A percentile compares a stretch with the other conserved stretches of the same genome.
phyloP scores from a whole-genome alignment of 2,113 vertebrate genomes.

The Rhinichthys klamathensis region DNA sequence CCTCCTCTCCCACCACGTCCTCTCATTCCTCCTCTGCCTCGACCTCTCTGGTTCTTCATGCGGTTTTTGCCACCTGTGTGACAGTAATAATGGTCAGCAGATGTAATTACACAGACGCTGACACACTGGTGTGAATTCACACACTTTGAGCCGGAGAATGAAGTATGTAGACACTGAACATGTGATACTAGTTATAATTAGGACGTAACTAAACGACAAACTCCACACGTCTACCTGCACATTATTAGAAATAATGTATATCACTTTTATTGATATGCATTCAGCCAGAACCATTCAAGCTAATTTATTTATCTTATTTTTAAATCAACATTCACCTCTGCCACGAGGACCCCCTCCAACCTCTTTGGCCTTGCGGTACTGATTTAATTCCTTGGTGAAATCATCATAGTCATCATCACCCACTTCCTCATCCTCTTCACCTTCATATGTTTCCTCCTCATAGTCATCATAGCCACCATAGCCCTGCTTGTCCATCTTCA shows the following conservation, averaged over 20 bases:
- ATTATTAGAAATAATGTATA: not conserved
- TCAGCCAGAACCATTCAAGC: not conserved
- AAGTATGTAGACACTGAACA: not conserved
- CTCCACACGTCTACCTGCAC: not conserved
- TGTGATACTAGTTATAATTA: not conserved
- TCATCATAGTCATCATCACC: constrained; percentile 89
- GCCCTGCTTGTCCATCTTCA: constrained; percentile 88
- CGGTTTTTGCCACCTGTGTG: constrained; percentile 81
- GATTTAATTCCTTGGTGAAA: constrained; percentile 90
- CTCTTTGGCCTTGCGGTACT: constrained; percentile 91
- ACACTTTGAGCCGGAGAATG: not conserved
- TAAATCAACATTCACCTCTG: constrained; percentile 43
- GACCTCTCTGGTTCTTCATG: constrained; percentile 82
- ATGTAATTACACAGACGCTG: not conserved
- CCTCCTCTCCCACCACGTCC: constrained; percentile 76
- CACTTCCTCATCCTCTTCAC: constrained; percentile 86
- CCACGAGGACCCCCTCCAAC: constrained; percentile 67
- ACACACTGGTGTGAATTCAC: not conserved
- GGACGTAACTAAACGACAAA: not conserved
- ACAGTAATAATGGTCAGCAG: constrained; percentile 4
- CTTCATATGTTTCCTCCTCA: constrained; percentile 86
- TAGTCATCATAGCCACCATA: constrained; percentile 88
- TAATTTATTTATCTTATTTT: not conserved
- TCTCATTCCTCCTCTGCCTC: constrained; percentile 83
- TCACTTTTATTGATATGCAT: not conserved